Evolutionary conservation across 2,888 invertebrate genomes (phyloP).

Genomic region (Agapostemon virescens): DNA sequence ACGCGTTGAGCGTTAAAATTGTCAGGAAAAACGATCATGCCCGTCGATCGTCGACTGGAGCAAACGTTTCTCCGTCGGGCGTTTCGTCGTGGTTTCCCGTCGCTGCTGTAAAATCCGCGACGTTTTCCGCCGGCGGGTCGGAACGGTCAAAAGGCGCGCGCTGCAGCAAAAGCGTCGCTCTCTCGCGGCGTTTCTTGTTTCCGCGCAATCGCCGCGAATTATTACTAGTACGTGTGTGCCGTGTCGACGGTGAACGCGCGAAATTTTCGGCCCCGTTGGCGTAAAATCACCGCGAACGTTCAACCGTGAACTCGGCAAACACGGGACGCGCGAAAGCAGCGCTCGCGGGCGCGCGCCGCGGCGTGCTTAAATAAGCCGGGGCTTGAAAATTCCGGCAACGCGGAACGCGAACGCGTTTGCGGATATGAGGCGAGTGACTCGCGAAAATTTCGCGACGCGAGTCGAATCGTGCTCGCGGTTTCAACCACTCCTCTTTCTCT

Average conservation of each 20-base stretch:
- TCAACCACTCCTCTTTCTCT: background rate
- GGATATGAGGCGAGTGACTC: constrained; percentile 26
- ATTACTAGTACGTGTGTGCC: constrained; percentile 13
- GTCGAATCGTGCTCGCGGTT: constrained; percentile 4
- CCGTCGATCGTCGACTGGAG: background rate
- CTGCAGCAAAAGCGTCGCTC: background rate
- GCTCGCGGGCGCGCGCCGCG: background rate
- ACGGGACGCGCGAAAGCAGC: constrained; percentile 30
- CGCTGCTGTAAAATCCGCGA: background rate
- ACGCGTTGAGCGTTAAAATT: background rate
- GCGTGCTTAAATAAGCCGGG: constrained; percentile 32
- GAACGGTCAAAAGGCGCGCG: constrained; percentile 12
- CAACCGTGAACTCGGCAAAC: constrained; percentile 33
- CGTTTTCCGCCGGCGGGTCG: background rate
- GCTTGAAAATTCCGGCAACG: constrained; percentile 31
- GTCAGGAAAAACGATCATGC: background rate
- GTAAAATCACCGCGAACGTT: constrained; percentile 43
- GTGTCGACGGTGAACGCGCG: constrained; percentile 22
- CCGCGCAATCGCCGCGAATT: constrained; percentile 37
- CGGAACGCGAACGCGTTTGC: constrained; percentile 4
- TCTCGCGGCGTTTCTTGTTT: constrained; percentile 14
- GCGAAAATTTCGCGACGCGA: constrained; percentile 31
- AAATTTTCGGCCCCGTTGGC: constrained; percentile 25
- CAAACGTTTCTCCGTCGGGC: background rate
- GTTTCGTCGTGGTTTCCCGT: background rate